A percentile compares a stretch with the other conserved stretches of the same genome.
Conservation (phyloP, 2,797 vertebrate genomes). For the Xerus rutilus region DNA sequence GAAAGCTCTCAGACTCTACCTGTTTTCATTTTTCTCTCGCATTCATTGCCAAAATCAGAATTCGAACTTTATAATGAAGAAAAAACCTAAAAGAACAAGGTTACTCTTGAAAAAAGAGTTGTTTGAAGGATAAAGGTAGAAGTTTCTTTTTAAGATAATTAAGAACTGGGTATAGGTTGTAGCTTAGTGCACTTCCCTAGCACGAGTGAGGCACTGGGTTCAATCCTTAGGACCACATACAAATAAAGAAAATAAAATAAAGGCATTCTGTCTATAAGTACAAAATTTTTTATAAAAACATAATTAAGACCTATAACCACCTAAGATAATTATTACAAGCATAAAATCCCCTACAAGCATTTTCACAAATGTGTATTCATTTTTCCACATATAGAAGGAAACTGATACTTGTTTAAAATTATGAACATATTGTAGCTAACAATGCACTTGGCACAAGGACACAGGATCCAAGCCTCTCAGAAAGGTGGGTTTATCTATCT, state of each 20-base stretch:
- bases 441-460: background rate
- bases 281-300: background rate
- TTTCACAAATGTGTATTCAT: background rate
- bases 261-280: no score
- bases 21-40: constrained; percentile 3
- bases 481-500: background rate
- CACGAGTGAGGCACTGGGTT: no score
- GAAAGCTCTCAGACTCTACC: background rate
- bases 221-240: no score
- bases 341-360: background rate
- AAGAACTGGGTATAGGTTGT: background rate
- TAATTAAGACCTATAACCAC: background rate
- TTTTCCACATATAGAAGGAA: background rate
- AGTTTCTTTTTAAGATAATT: constrained; percentile 4
- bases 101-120: background rate
- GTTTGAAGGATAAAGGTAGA: background rate
- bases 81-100: background rate
- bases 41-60: background rate
- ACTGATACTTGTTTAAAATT: background rate
- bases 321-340: background rate
- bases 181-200: no score
- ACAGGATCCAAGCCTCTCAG: background rate
- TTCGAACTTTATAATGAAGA: background rate
- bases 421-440: background rate
- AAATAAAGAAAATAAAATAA: no score